phyloP scores from a whole-genome alignment of 2,797 vertebrate genomes.

The Lepus oiostolus region DNA sequence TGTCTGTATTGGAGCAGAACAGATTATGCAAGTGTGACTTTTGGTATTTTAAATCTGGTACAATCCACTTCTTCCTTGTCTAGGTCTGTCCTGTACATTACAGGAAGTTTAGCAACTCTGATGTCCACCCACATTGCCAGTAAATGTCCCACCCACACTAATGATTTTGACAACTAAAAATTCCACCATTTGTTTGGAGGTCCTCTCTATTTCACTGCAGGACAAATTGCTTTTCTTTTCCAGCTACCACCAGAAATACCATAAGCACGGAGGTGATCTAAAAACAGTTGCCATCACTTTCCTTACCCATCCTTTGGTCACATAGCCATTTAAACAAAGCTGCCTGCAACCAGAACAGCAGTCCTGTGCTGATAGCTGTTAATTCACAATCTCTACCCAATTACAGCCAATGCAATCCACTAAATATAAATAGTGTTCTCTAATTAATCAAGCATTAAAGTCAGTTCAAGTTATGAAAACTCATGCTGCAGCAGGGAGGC shows the following conservation, averaged over 20 bases:
- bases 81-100: not conserved
- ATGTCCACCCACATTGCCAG: not conserved
- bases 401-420: conserved; percentile 5
- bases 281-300: not conserved
- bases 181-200: not conserved
- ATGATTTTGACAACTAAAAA: conserved; percentile 40
- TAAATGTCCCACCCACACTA: not conserved
- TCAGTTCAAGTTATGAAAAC: conserved; percentile 43
- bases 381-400: conserved; percentile 47
- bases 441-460: conserved; percentile 41
- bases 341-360: not conserved
- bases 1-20: not conserved
- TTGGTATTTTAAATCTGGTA: not conserved
- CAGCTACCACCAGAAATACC: not conserved
- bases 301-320: not conserved
- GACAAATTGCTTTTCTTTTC: conserved; percentile 52
- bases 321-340: conserved; percentile 19
- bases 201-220: not conserved
- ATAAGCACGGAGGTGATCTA: not conserved
- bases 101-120: not conserved
- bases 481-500: not conserved
- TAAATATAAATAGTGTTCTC: conserved; percentile 40
- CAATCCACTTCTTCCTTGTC: not conserved
- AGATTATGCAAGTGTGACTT: not conserved
- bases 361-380: not conserved